phyloP scores from a whole-genome alignment of 2,113 vertebrate genomes.

The Pitta sordida region DNA sequence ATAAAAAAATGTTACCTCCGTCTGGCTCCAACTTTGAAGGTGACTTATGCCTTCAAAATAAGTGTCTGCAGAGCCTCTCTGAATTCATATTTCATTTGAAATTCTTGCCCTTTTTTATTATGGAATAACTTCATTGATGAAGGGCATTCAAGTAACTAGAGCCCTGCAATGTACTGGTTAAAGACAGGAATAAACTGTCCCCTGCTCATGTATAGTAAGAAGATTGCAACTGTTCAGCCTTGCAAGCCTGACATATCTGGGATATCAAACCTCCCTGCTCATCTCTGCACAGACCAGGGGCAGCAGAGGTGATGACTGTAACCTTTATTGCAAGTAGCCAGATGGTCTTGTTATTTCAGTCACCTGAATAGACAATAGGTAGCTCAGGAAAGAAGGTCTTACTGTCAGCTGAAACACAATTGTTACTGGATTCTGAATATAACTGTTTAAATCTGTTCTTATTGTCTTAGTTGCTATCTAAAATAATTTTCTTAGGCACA shows the following conservation, averaged over 20 bases:
- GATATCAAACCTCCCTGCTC: not conserved
- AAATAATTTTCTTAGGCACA: not conserved
- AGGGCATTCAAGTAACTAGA: not conserved
- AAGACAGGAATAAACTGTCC: not conserved
- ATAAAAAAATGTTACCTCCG: not conserved
- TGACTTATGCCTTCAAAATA: not conserved
- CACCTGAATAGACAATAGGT: constrained; percentile 1
- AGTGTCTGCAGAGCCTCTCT: not conserved
- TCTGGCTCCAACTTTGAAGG: not conserved
- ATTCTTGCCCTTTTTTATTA: not conserved
- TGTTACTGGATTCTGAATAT: not conserved
- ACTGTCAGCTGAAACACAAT: not conserved
- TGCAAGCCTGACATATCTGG: not conserved
- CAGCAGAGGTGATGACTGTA: constrained; percentile 8
- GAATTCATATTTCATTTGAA: not conserved
- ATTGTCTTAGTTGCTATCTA: not conserved
- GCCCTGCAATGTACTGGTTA: not conserved
- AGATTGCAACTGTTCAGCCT: not conserved
- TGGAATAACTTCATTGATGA: not conserved
- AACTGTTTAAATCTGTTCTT: not conserved
- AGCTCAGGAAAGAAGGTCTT: not conserved
- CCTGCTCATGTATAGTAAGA: not conserved
- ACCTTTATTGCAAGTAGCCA: constrained; percentile 12
- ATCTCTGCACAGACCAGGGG: not conserved
- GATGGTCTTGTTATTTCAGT: constrained; percentile 34